These are phyloP conservation scores for Himalopsyche tibetana DNA, from an alignment of 2,888 invertebrate species.

Conservation along the genomic window DNA sequence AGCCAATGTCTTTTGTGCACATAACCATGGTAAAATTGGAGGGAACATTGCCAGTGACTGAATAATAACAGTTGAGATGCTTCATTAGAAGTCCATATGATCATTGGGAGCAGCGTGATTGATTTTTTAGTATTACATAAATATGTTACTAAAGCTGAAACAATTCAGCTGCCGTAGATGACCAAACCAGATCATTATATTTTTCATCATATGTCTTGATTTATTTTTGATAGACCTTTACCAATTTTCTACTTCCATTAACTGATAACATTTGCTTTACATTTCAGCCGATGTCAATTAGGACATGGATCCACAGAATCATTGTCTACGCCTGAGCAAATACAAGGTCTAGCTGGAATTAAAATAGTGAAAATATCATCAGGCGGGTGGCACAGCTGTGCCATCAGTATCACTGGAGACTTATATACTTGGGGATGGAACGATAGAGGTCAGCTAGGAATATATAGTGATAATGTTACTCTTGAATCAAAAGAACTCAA, in stretches of 20 bases:
- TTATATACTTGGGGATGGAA: conserved; percentile 96
- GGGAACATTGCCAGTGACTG: too few relatives aligned
- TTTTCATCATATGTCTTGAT: too few relatives aligned
- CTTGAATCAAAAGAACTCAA: conserved; percentile 20
- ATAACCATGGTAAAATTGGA: too few relatives aligned
- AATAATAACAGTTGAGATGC: too few relatives aligned
- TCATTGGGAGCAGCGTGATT: too few relatives aligned
- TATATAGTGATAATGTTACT: neutral
- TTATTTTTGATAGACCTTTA: neutral
- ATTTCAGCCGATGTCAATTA: conserved; percentile 88
- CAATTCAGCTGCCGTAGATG: too few relatives aligned
- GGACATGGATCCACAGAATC: conserved; percentile 86
- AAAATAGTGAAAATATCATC: conserved; percentile 83
- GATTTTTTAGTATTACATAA: too few relatives aligned
- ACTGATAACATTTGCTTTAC: conserved; percentile 11
- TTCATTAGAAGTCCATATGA: too few relatives aligned
- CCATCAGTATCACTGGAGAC: conserved; percentile 87
- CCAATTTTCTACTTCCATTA: neutral
- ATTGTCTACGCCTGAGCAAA: conserved; percentile 79
- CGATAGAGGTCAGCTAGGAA: conserved; percentile 89
- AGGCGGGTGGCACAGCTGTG: conserved; percentile 92
- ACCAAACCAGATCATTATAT: too few relatives aligned
- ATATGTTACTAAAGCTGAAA: too few relatives aligned
- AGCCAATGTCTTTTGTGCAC: too few relatives aligned
- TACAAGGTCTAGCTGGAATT: conserved; percentile 87